These are phyloP conservation scores for Taeniopygia guttata DNA, from an alignment of 2,797 vertebrate species.

Conservation along the genomic window DNA sequence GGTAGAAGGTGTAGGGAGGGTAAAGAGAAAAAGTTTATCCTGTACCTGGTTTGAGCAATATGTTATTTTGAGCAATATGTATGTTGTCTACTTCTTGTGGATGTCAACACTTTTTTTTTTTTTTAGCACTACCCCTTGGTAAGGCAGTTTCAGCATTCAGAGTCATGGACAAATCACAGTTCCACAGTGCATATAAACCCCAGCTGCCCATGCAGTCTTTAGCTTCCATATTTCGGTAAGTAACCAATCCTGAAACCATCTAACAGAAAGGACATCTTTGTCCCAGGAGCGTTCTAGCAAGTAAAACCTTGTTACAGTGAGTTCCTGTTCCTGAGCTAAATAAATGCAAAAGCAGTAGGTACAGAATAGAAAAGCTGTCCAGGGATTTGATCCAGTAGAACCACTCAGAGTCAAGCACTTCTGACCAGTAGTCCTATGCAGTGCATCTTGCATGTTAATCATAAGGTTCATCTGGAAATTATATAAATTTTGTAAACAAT, in stretches of 20 bases:
- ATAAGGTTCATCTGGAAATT: background rate
- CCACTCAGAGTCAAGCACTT: background rate
- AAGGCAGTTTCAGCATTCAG: background rate
- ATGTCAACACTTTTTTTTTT: background rate
- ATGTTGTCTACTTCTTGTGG: background rate
- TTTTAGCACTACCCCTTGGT: background rate
- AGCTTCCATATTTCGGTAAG: background rate
- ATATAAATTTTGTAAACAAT: background rate
- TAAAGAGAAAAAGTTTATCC: background rate
- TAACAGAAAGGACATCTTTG: background rate
- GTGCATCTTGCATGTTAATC: background rate
- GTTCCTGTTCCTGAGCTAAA: background rate
- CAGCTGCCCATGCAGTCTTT: background rate
- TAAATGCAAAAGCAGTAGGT: background rate
- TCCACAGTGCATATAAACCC: background rate
- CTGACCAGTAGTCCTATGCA: background rate
- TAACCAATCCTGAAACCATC: background rate
- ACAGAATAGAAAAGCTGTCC: background rate
- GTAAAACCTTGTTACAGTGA: background rate
- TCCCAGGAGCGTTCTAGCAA: background rate
- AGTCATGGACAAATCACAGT: background rate
- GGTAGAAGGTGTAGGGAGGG: background rate
- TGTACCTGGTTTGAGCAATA: background rate
- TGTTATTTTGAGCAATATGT: background rate
- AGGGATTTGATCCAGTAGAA: background rate